Conservation (phyloP, 2,113 vertebrate genomes). For the Hippolais icterina region DNA sequence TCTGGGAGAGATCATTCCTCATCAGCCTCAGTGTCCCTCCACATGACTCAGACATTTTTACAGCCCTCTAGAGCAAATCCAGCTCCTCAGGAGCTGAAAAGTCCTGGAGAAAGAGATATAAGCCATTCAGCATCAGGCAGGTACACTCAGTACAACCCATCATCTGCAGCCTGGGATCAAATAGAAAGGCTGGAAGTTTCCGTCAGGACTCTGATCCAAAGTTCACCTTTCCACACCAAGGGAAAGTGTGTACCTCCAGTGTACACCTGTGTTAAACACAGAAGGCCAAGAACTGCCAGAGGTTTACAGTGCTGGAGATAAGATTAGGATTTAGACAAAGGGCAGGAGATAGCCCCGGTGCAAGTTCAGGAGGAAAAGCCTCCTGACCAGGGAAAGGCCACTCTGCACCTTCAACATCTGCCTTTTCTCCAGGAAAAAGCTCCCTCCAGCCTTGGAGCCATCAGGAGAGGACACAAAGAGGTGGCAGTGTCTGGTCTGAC, state of each 20-base stretch:
- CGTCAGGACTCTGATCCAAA: background rate
- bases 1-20: background rate
- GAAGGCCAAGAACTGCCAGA: background rate
- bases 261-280: background rate
- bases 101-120: background rate
- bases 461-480: background rate
- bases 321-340: background rate
- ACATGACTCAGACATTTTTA: background rate
- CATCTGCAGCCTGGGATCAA: background rate
- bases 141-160: background rate
- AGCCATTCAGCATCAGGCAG: background rate
- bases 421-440: background rate
- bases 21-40: background rate
- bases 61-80: background rate
- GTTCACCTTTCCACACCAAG: background rate
- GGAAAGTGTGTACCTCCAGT: background rate
- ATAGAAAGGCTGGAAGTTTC: background rate
- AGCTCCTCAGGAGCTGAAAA: background rate
- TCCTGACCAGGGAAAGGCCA: background rate
- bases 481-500: background rate
- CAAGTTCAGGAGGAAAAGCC: background rate
- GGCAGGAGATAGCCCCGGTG: background rate
- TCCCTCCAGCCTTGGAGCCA: background rate
- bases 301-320: background rate
- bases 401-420: fast-evolving